A percentile compares a stretch with the other conserved stretches of the same genome.
Evolutionary conservation across 2,888 invertebrate genomes (phyloP).

Genomic region (Phaedon cochleariae): DNA sequence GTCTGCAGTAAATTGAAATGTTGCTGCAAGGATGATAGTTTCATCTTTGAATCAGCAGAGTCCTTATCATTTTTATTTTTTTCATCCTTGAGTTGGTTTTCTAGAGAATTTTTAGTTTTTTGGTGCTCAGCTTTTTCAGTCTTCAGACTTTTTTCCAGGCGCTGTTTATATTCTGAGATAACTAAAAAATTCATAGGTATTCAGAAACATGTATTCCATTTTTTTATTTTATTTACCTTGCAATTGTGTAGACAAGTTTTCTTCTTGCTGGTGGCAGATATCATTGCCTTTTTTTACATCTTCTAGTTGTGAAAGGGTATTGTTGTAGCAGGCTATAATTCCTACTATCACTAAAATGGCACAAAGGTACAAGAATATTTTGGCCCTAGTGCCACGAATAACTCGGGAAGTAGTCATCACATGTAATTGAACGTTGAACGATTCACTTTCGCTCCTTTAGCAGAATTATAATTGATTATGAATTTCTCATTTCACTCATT

Average conservation of each 20-base stretch:
- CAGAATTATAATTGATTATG: neutral
- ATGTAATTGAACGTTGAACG: slow-evolving; percentile 33
- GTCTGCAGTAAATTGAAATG: slow-evolving; percentile 66
- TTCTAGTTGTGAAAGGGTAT: slow-evolving; percentile 67
- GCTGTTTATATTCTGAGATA: slow-evolving; percentile 67
- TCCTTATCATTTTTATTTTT: slow-evolving; percentile 64
- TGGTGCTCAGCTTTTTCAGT: slow-evolving; percentile 66
- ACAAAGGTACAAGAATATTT: slow-evolving; percentile 66
- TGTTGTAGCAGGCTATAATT: slow-evolving; percentile 68
- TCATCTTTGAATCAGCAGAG: slow-evolving; percentile 63
- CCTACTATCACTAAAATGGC: slow-evolving; percentile 64
- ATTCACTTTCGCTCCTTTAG: slow-evolving; percentile 27
- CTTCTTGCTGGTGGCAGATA: slow-evolving; percentile 68
- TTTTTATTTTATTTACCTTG: slow-evolving; percentile 62
- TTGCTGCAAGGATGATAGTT: slow-evolving; percentile 66
- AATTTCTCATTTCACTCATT: too few relatives aligned
- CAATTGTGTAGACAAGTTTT: slow-evolving; percentile 67
- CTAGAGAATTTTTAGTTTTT: slow-evolving; percentile 64
- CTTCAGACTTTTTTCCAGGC: slow-evolving; percentile 67
- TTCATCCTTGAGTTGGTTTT: slow-evolving; percentile 63
- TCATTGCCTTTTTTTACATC: slow-evolving; percentile 65
- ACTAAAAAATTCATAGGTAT: slow-evolving; percentile 59
- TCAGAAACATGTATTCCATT: neutral
- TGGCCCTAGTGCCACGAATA: slow-evolving; percentile 68
- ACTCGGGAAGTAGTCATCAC: slow-evolving; percentile 64